phyloP scores from a whole-genome alignment of 2,113 vertebrate genomes.

The Mormyrus iriodes region DNA sequence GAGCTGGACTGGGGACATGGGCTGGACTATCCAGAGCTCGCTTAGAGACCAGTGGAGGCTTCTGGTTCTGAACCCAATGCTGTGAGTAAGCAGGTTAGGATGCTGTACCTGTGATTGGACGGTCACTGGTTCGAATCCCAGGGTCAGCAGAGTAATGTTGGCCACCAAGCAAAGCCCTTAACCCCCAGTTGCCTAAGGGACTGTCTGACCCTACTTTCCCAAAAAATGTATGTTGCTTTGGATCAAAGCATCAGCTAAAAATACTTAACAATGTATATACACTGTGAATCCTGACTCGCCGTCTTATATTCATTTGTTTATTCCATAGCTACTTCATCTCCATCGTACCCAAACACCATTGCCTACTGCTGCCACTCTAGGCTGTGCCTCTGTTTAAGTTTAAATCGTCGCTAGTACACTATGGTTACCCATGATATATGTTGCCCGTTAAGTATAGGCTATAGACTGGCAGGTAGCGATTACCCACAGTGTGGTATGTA shows the following conservation, averaged over 20 bases:
- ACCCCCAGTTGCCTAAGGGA: neutral
- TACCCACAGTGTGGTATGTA: slow-evolving; percentile 37
- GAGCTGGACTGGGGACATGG: neutral
- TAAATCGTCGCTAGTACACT: slow-evolving; percentile 22
- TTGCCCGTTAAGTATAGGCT: slow-evolving; percentile 45
- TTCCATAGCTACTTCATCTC: neutral
- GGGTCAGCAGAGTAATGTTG: neutral
- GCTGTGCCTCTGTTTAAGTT: slow-evolving; percentile 26
- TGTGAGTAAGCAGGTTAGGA: neutral
- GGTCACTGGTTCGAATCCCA: neutral
- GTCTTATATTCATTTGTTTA: neutral
- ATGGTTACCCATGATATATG: slow-evolving; percentile 33
- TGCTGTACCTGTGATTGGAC: neutral
- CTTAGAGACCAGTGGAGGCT: neutral
- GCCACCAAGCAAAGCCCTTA: neutral
- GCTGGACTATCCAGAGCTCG: slow-evolving; percentile 15
- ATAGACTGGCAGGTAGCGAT: slow-evolving; percentile 40
- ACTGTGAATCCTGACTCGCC: neutral
- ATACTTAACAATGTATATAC: neutral
- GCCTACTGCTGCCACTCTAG: neutral
- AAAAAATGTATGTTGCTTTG: neutral
- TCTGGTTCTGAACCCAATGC: neutral
- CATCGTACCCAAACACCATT: neutral
- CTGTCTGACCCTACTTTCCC: too few species aligned
- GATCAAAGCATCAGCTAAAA: neutral